Conservation (phyloP, 2,797 vertebrate genomes). For the Oryzias sinensis region DNA sequence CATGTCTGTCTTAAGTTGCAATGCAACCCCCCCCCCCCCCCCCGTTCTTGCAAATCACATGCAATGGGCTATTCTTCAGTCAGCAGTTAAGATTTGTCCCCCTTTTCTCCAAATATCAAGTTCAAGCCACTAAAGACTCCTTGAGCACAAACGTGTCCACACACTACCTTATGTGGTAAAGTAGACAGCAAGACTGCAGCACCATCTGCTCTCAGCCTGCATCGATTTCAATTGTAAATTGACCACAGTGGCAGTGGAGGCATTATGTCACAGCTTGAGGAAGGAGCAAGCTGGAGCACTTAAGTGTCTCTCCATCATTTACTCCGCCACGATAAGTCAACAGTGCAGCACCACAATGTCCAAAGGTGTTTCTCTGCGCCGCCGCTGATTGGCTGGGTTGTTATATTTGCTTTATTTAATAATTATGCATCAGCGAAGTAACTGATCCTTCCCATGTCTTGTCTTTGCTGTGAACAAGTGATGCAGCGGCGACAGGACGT, state of each 20-base stretch:
- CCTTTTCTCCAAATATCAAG: not conserved
- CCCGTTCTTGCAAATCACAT: constrained; percentile 33
- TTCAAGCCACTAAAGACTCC: no score
- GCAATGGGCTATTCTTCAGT: constrained; percentile 21
- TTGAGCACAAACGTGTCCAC: no score
- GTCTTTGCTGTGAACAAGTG: constrained; percentile 37
- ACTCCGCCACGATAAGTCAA: constrained; percentile 37
- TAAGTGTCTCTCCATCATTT: constrained; percentile 37
- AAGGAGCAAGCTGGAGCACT: constrained; percentile 2
- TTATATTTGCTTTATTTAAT: constrained; percentile 17
- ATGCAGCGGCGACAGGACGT: constrained; percentile 19
- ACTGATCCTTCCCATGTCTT: not conserved
- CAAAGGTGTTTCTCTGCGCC: constrained; percentile 43
- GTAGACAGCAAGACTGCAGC: constrained; percentile 1
- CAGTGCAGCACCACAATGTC: constrained; percentile 19
- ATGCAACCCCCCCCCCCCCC: constrained; percentile 52
- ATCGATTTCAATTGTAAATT: constrained; percentile 16
- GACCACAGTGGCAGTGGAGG: constrained; percentile 4
- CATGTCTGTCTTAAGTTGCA: constrained; percentile 46
- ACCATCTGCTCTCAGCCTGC: constrained; percentile 18
- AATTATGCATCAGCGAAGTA: constrained; percentile 8
- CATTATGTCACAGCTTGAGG: constrained; percentile 12
- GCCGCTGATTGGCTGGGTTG: constrained; percentile 63
- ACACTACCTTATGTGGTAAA: constrained; percentile 6
- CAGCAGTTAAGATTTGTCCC: constrained; percentile 11